Percentiles rank a stretch among this genome's conserved stretches.
Conservation (phyloP, 2,113 vertebrate species). For the Osmerus eperlanus region DNA sequence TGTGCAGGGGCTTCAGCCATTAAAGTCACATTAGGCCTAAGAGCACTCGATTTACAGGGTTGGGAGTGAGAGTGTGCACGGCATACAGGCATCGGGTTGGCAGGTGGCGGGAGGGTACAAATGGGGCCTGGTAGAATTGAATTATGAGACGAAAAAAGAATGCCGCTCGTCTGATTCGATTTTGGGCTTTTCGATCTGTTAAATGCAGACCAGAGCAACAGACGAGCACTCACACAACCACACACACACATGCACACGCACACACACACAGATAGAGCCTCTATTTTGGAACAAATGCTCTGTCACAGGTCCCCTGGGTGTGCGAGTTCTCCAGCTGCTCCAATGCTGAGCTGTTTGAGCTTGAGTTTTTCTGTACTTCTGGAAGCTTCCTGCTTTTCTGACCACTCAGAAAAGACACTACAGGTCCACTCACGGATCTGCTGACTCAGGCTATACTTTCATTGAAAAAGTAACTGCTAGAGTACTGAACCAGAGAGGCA, state of each 20-base stretch:
- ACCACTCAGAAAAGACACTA: background rate
- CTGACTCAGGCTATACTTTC: constrained; percentile 21
- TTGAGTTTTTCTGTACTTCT: constrained; percentile 18
- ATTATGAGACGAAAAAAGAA: background rate
- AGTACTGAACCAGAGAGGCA: background rate
- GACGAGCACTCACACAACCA: background rate
- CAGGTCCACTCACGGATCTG: background rate
- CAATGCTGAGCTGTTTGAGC: background rate
- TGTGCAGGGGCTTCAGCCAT: constrained; percentile 38
- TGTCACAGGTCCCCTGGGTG: background rate
- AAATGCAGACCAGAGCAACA: too few relatives aligned
- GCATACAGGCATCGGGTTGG: background rate
- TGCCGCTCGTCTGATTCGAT: too few relatives aligned
- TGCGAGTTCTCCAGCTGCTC: background rate
- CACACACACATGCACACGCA: background rate
- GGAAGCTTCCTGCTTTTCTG: constrained; percentile 14
- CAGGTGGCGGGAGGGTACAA: background rate
- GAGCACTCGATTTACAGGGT: constrained; percentile 24
- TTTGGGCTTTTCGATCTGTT: too few relatives aligned
- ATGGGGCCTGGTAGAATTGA: background rate
- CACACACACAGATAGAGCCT: background rate
- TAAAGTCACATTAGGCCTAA: constrained; percentile 46
- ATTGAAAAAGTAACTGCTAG: constrained; percentile 17
- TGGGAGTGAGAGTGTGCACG: constrained; percentile 4
- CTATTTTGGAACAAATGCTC: background rate